These are phyloP conservation scores for Nymphalis c-album DNA, from an alignment of 2,888 invertebrate species.

Conservation along the genomic window DNA sequence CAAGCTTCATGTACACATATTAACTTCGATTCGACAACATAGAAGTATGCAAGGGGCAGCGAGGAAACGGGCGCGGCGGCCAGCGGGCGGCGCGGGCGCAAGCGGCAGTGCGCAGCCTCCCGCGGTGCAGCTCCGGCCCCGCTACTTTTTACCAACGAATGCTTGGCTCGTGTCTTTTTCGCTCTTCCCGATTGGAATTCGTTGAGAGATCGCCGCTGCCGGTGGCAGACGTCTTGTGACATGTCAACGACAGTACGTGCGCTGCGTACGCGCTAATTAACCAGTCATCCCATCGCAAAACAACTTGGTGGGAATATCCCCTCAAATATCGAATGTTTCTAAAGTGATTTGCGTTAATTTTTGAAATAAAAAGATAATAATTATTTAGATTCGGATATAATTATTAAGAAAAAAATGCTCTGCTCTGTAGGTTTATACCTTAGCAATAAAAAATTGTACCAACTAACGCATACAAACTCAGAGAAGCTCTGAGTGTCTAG, in stretches of 20 bases:
- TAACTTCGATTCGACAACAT: conserved; percentile 24
- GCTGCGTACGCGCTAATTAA: conserved; percentile 77
- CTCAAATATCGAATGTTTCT: conserved; percentile 54
- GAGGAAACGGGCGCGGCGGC: conserved; percentile 39
- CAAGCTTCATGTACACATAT: conserved; percentile 37
- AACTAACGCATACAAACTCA: not conserved
- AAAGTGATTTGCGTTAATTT: conserved; percentile 45
- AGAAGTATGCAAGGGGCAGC: conserved; percentile 20
- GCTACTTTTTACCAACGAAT: conserved; percentile 73
- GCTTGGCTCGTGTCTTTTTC: conserved; percentile 80
- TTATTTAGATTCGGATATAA: too few species aligned
- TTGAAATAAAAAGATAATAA: conserved; percentile 30
- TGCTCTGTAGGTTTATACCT: too few species aligned
- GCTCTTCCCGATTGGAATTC: conserved; percentile 79
- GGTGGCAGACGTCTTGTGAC: conserved; percentile 81
- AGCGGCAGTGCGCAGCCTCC: conserved; percentile 56
- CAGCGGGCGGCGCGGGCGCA: conserved; percentile 44
- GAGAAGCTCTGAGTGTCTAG: not conserved
- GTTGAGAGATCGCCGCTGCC: conserved; percentile 78
- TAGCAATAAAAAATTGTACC: not conserved
- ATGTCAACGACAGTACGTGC: conserved; percentile 76
- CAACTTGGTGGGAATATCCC: conserved; percentile 57
- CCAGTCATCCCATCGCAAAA: conserved; percentile 64
- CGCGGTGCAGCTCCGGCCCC: conserved; percentile 67
- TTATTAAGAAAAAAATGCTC: too few species aligned